A percentile compares a stretch with the other conserved stretches of the same genome.
Evolutionary conservation across 1,140 invertebrate species (phyloP).

Genomic region (Apis laboriosa): DNA sequence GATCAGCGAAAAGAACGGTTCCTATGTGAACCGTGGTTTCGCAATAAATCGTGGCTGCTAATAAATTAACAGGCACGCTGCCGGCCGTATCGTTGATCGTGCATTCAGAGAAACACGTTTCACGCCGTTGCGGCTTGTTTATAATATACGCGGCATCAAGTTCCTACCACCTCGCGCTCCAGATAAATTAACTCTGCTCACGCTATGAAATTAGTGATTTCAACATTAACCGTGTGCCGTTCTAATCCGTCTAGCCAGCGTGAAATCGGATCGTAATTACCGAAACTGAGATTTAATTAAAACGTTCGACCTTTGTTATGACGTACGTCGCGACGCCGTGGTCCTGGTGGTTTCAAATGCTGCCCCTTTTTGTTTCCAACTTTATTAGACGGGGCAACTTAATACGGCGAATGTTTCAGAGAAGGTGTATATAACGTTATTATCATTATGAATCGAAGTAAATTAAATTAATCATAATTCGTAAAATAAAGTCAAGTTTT

Average conservation of each 20-base stretch:
- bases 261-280: conserved; percentile 34
- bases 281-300: conserved; percentile 33
- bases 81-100: neutral
- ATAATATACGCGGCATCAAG: conserved; percentile 36
- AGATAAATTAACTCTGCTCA: conserved; percentile 38
- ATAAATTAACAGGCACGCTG: conserved; percentile 17
- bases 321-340: neutral
- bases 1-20: conserved; percentile 1
- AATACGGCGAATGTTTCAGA: too few species aligned
- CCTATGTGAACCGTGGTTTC: neutral
- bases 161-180: neutral
- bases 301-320: neutral
- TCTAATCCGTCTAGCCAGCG: conserved; percentile 22
- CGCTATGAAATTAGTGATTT: conserved; percentile 45
- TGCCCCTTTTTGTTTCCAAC: too few species aligned
- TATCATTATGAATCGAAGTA: too few species aligned
- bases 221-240: conserved; percentile 26
- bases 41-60: conserved; percentile 4
- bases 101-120: conserved; percentile 35
- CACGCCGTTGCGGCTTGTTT: conserved; percentile 8
- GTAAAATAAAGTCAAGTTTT: too few species aligned
- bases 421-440: too few species aligned
- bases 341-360: neutral
- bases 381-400: too few species aligned
- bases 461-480: too few species aligned